Base-by-base conservation (phyloP, 2,888 invertebrate species). In the Aleiodes testaceus region DNA sequence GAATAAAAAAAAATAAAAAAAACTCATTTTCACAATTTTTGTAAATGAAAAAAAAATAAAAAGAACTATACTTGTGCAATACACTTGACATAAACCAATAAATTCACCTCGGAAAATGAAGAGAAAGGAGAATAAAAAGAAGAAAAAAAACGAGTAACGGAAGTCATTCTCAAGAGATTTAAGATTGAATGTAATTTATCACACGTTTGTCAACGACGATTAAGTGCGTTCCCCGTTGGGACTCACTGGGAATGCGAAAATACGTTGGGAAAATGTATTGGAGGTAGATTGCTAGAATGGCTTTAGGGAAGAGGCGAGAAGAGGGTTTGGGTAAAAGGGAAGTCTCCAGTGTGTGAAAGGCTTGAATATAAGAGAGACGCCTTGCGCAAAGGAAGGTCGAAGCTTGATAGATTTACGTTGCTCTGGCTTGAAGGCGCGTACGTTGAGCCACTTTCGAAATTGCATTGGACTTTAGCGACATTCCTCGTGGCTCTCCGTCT, bases 381-480 rank as follows among this genome's bases (percentile, higher is more conserved):
- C 55, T 61, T 42, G 16, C 66, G 72, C 36, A 36, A 61, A 44
- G 66, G 71, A 77, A 76, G 72, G 76, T 75, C 76, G 75, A 77
- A 75, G 63, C 45, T 72, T 75, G 76, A 77, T 76, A 77, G 77
- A 77, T 76, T 77, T 77, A 77, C 76, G 77, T 55, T 72, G 65
- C 9, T 72, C 65, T 72, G 76, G 64, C 70, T 70, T 69, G 72
- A 69, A 76, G 75, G 77, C 74, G 68, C 59, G 55, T 36, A 36
- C 20, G 20, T 16, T 42, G 66, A 72, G 71, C 74, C 75, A 77
- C 77, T 77, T 77, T 77, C 75, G 76, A 77, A 77, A 77, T 77
- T 77, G 76, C 76, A 75, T 72, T 53, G 71, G 71, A 75, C 74
- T 72, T 70, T 44, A 45, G 74, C 72, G 71, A 74, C 73, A 74